Percentiles rank a stretch among this genome's conserved stretches.
These are phyloP conservation scores for Thunnus thynnus DNA, from an alignment of 2,113 vertebrate genomes.

Conservation along the genomic window DNA sequence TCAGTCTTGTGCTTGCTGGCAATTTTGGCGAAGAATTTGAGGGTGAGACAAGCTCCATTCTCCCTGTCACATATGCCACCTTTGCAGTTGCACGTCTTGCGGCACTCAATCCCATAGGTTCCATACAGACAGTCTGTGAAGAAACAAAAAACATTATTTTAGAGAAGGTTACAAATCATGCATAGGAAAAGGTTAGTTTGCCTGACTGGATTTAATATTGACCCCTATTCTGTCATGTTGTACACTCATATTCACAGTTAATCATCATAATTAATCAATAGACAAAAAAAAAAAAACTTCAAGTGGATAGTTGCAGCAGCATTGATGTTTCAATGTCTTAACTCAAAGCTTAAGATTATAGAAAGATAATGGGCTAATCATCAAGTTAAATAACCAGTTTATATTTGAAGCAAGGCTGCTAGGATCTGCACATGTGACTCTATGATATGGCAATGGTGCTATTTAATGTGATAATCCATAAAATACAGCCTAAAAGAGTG, in stretches of 20 bases:
- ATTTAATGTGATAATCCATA: neutral
- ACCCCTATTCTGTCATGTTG: neutral
- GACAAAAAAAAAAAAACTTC: neutral
- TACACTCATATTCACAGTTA: neutral
- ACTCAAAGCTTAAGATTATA: slow-evolving; percentile 13
- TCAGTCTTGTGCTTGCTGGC: slow-evolving; percentile 82
- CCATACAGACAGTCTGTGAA: slow-evolving; percentile 93
- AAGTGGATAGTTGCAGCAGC: slow-evolving; percentile 1
- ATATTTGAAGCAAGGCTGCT: neutral
- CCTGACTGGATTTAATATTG: neutral
- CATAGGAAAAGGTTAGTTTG: neutral
- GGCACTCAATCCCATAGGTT: slow-evolving; percentile 94
- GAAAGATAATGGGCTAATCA: neutral
- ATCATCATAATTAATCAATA: neutral
- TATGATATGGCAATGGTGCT: neutral
- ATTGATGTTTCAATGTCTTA: neutral
- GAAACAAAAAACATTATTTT: slow-evolving; percentile 8
- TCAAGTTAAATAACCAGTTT: slow-evolving; percentile 4
- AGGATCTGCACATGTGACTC: slow-evolving; percentile 3
- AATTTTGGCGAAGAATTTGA: slow-evolving; percentile 91
- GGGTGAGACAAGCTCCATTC: slow-evolving; percentile 92
- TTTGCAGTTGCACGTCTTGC: slow-evolving; percentile 92
- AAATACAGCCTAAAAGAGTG: slow-evolving; percentile 4
- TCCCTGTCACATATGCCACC: slow-evolving; percentile 93
- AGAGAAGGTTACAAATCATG: neutral